Conservation (phyloP, 2,113 vertebrate species). For the Salvelinus fontinalis region DNA sequence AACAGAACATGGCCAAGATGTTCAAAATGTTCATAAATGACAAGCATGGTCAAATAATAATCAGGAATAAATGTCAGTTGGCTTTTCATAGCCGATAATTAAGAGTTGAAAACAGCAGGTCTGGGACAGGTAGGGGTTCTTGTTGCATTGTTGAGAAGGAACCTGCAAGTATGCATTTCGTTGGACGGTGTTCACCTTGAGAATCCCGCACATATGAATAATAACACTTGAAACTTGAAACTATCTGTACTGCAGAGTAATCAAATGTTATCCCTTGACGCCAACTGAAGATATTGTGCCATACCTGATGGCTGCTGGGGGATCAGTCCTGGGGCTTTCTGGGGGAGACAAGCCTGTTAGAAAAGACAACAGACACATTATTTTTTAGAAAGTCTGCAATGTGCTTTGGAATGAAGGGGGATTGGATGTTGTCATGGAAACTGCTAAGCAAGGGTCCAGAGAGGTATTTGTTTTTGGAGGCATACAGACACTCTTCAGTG, state of each 20-base stretch:
- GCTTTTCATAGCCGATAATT: too few species aligned
- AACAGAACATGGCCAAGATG: too few species aligned
- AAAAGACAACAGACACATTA: constrained; percentile 42
- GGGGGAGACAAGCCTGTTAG: constrained; percentile 28
- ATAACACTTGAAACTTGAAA: too few species aligned
- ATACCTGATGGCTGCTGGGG: not conserved
- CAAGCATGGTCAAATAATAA: too few species aligned
- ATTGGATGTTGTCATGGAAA: constrained; percentile 75
- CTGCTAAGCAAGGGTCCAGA: constrained; percentile 52
- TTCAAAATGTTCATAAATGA: too few species aligned
- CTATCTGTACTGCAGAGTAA: not conserved
- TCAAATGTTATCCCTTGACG: not conserved
- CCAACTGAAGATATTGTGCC: not conserved
- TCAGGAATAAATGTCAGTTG: too few species aligned
- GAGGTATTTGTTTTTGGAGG: constrained; percentile 4
- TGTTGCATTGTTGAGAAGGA: too few species aligned
- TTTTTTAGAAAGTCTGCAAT: constrained; percentile 34
- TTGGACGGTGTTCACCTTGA: too few species aligned
- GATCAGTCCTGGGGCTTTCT: constrained; percentile 34
- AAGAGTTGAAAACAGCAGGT: too few species aligned
- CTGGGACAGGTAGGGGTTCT: too few species aligned
- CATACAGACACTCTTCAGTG: constrained; percentile 24
- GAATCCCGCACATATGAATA: too few species aligned
- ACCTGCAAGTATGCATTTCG: too few species aligned
- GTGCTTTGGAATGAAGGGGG: constrained; percentile 67